Conservation (phyloP, 1,140 invertebrate genomes). For the Zaprionus taronus region DNA sequence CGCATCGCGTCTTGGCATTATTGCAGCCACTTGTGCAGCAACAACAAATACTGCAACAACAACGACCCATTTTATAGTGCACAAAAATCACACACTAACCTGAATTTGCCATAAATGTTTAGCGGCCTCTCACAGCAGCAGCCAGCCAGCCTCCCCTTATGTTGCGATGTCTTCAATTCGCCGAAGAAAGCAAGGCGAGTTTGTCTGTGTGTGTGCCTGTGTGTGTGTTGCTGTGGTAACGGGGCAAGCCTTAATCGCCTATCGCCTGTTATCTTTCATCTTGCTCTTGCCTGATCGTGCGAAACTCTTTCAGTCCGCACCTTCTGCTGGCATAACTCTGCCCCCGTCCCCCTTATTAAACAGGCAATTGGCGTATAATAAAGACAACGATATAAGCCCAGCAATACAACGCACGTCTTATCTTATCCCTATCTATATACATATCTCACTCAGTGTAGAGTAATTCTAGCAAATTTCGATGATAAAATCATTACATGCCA, state of each 20-base stretch:
- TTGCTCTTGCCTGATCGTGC: conserved; percentile 35
- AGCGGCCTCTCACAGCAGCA: conserved; percentile 40
- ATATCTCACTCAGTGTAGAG: background rate
- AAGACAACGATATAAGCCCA: background rate
- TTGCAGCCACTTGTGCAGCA: conserved; percentile 65
- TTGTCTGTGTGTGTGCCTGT: background rate
- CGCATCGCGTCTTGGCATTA: conserved; percentile 31
- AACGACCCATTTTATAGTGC: conserved; percentile 71
- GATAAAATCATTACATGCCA: conserved; percentile 9
- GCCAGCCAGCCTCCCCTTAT: conserved; percentile 47
- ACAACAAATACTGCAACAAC: conserved; percentile 24
- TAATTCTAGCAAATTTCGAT: background rate
- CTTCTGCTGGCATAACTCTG: background rate
- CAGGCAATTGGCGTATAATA: conserved; percentile 31
- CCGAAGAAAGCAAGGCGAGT: conserved; percentile 53
- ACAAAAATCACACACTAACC: conserved; percentile 81
- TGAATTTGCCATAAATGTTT: conserved; percentile 76
- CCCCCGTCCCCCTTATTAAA: background rate
- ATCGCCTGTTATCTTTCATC: conserved; percentile 43
- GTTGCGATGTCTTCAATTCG: conserved; percentile 55
- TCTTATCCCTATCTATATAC: background rate
- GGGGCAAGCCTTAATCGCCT: conserved; percentile 29
- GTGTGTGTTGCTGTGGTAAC: conserved; percentile 28
- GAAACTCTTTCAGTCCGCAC: conserved; percentile 8
- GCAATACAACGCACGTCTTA: background rate